A percentile compares a stretch with the other conserved stretches of the same genome.
These are phyloP conservation scores for Vulpes vulpes DNA, from an alignment of 2,113 vertebrate genomes.

Conservation along the genomic window DNA sequence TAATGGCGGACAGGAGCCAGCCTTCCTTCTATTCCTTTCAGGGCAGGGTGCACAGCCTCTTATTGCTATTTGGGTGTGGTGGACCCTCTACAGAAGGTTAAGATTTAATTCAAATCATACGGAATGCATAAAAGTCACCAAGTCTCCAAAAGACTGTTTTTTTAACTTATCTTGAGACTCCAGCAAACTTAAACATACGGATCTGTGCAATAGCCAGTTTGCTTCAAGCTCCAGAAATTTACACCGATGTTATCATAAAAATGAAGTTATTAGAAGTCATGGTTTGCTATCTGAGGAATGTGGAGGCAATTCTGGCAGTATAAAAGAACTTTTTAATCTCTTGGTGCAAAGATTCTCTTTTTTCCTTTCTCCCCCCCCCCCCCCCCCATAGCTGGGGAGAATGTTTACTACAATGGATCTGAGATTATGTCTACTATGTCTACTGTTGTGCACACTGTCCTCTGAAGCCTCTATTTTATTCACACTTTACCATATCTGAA, in stretches of 20 bases:
- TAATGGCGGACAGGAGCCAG: neutral
- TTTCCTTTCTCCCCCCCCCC: neutral
- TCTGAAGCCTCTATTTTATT: neutral
- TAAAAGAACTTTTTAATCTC: conserved; percentile 41
- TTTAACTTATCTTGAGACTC: neutral
- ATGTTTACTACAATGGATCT: neutral
- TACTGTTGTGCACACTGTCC: neutral
- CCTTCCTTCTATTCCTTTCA: neutral
- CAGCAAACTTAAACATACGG: neutral
- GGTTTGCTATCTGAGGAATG: conserved; percentile 15
- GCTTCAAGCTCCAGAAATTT: neutral
- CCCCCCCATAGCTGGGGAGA: neutral
- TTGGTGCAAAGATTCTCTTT: neutral
- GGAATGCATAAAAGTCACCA: conserved; percentile 17
- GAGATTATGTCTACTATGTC: neutral
- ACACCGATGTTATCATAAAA: neutral
- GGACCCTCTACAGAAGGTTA: neutral
- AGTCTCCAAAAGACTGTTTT: neutral
- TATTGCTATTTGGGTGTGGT: neutral
- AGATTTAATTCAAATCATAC: conserved; percentile 7
- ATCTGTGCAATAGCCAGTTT: neutral
- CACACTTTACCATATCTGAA: neutral
- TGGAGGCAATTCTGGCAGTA: neutral
- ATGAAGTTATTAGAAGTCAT: neutral
- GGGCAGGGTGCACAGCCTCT: neutral